Conservation (phyloP, 2,888 invertebrate genomes). For the Monoplex corrugatus region DNA sequence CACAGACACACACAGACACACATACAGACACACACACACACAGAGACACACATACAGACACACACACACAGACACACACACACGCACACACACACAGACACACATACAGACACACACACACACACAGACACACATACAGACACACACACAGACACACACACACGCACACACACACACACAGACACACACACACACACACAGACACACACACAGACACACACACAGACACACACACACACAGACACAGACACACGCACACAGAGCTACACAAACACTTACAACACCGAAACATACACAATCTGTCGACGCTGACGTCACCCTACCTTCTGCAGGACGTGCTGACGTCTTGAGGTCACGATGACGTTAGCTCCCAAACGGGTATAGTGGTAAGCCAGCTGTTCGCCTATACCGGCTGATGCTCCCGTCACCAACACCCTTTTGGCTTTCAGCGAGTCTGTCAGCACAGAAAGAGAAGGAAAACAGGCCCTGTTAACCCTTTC, state of each 20-base stretch:
- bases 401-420: conserved; percentile 79
- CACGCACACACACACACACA: conserved; percentile 39
- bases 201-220: neutral
- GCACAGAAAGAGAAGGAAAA: neutral
- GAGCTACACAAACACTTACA: neutral
- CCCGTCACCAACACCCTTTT: conserved; percentile 79
- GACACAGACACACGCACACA: neutral
- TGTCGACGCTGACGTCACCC: neutral
- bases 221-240: neutral
- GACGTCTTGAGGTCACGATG: conserved; percentile 75
- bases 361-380: conserved; percentile 76
- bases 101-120: conserved; percentile 30
- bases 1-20: too few species aligned
- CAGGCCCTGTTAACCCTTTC: too few species aligned
- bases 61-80: neutral
- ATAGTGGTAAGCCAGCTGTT: conserved; percentile 80
- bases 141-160: conserved; percentile 35
- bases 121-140: conserved; percentile 43
- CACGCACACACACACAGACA: conserved; percentile 32
- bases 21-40: conserved; percentile 42
- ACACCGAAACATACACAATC: too few species aligned
- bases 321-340: conserved; percentile 71
- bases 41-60: conserved; percentile 1
- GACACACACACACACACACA: conserved; percentile 26
- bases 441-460: conserved; percentile 70